Percentiles rank a stretch among this genome's conserved stretches.
phyloP scores from a whole-genome alignment of 2,888 invertebrate genomes.

The Amaurobius ferox region DNA sequence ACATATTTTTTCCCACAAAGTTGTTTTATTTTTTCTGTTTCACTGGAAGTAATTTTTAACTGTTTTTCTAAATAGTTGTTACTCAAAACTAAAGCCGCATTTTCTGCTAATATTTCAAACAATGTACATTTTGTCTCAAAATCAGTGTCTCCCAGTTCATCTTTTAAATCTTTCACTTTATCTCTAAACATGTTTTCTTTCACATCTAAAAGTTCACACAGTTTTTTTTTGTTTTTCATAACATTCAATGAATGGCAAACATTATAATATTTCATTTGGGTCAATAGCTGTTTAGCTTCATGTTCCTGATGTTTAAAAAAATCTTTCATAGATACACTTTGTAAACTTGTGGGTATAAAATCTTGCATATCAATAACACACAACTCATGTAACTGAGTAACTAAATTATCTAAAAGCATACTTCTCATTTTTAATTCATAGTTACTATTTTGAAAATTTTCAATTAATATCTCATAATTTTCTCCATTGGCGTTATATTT shows the following conservation, averaged over 20 bases:
- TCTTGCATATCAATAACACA: not conserved
- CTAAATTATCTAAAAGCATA: not conserved
- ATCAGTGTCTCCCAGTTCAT: too few relatives aligned
- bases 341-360: not conserved
- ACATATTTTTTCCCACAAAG: not conserved
- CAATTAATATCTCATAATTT: not conserved
- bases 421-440: not conserved
- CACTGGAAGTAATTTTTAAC: not conserved
- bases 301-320: too few relatives aligned
- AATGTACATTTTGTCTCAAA: not conserved
- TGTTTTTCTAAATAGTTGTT: constrained; percentile 17
- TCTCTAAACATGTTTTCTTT: not conserved
- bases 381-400: not conserved
- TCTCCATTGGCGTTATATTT: not conserved
- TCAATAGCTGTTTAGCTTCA: not conserved
- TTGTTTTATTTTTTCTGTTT: not conserved
- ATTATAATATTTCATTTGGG: not conserved
- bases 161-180: not conserved
- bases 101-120: constrained; percentile 23
- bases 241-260: not conserved
- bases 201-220: not conserved
- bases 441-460: not conserved
- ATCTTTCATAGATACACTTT: not conserved
- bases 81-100: not conserved
- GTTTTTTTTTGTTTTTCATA: not conserved